phyloP scores from a whole-genome alignment of 23 tunicate genomes.

The Phallusia fumigata region DNA sequence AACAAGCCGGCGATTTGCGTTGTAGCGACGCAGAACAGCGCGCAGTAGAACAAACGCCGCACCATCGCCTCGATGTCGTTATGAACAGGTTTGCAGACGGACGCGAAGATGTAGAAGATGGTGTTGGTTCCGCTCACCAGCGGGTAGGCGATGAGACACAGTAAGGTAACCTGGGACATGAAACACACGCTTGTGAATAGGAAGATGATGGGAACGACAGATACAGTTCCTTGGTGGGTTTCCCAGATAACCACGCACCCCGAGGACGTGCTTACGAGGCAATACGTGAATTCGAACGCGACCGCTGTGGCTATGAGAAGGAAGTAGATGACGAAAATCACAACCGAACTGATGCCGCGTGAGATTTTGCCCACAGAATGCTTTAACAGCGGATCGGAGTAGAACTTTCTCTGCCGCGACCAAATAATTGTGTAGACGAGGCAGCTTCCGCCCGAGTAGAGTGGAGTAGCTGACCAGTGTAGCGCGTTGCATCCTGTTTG shows the following conservation, averaged over 20 bases:
- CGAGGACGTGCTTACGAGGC: not conserved
- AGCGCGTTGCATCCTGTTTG: not conserved
- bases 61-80: not conserved
- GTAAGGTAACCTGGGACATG: not conserved
- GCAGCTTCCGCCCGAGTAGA: constrained; percentile 1
- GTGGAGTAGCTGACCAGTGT: not conserved
- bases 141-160: not conserved
- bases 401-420: not conserved
- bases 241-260: not conserved
- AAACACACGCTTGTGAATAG: not conserved
- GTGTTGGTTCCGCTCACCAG: not conserved
- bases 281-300: not conserved
- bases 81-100: not conserved
- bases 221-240: not conserved
- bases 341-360: not conserved
- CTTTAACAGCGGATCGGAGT: not conserved
- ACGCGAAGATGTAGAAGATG: not conserved
- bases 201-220: not conserved
- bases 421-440: not conserved
- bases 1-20: not conserved
- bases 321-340: not conserved
- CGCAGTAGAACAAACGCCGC: not conserved
- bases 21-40: not conserved
- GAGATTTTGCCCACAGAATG: not conserved
- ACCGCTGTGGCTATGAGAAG: not conserved